Evolutionary conservation across 2,113 vertebrate genomes (phyloP).

Genomic region (Cyphomyrus plagiostoma): DNA sequence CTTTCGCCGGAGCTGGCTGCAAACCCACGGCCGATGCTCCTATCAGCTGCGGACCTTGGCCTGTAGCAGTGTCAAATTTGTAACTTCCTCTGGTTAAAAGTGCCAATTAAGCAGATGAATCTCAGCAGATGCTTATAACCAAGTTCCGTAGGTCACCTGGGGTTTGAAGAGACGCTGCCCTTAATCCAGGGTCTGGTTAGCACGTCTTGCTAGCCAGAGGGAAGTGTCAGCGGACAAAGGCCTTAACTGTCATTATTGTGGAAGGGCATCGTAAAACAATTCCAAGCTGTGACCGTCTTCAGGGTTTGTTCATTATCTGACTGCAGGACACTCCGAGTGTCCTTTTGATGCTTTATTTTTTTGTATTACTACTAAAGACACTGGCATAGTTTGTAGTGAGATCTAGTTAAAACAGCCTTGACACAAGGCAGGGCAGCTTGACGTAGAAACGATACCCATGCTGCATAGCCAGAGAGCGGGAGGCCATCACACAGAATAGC

Average conservation of each 20-base stretch:
- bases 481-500: constrained; percentile 65
- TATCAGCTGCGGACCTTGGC: background rate
- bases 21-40: background rate
- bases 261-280: constrained; percentile 51
- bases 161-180: background rate
- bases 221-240: background rate
- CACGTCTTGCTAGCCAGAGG: background rate
- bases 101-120: background rate
- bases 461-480: constrained; percentile 49
- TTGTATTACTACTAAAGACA: constrained; percentile 57
- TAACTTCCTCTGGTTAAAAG: background rate
- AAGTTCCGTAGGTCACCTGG: background rate
- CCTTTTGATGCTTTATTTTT: background rate
- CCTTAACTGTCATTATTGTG: background rate
- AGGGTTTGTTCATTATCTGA: background rate
- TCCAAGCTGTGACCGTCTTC: constrained; percentile 65
- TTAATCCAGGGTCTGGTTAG: background rate
- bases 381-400: constrained; percentile 92
- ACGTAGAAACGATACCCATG: constrained; percentile 53
- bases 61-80: background rate
- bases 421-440: constrained; percentile 72
- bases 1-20: background rate
- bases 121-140: background rate
- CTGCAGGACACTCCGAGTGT: background rate
- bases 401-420: constrained; percentile 94